A percentile compares a stretch with the other conserved stretches of the same genome.
Evolutionary conservation across 1,140 invertebrate species (phyloP).

Genomic region (Olivierus martensii): DNA sequence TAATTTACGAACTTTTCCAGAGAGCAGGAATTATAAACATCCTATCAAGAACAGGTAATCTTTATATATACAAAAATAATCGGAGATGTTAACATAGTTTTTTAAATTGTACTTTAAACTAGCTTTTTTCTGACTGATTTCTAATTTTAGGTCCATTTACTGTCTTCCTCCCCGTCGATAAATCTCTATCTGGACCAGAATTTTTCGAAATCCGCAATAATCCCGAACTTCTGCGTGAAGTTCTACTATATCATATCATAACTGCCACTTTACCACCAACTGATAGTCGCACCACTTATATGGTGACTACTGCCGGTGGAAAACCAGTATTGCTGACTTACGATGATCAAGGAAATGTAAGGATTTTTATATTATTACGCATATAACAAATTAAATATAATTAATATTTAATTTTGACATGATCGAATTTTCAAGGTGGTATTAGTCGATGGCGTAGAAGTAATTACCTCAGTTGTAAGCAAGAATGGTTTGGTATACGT

Average conservation of each 20-base stretch:
- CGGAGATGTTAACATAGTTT: too few species aligned
- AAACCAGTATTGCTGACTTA: too few species aligned
- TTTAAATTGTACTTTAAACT: too few species aligned
- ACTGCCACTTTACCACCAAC: background rate
- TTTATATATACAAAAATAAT: background rate
- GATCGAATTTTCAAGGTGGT: conserved; percentile 20
- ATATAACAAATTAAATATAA: too few species aligned
- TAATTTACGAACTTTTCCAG: conserved; percentile 9
- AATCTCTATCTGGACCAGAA: conserved; percentile 25
- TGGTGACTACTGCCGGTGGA: too few species aligned
- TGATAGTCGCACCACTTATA: too few species aligned
- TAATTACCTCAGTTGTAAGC: conserved; percentile 26
- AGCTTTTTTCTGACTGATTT: too few species aligned
- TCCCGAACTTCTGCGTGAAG: conserved; percentile 21
- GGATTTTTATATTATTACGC: too few species aligned
- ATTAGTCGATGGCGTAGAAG: conserved; percentile 27
- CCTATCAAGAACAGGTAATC: conserved; percentile 8
- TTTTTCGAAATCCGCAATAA: conserved; percentile 20
- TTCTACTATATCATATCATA: conserved; percentile 30
- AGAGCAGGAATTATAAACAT: conserved; percentile 13
- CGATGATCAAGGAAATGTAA: too few species aligned
- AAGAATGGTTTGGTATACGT: conserved; percentile 33
- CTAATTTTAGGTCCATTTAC: conserved; percentile 23
- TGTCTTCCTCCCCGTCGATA: conserved; percentile 30
- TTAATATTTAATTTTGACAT: too few species aligned